Evolutionary conservation across 1,140 invertebrate species (phyloP), one percentile per base, ranked within the genome.

Genomic region (Drosophila baimaii): DNA sequence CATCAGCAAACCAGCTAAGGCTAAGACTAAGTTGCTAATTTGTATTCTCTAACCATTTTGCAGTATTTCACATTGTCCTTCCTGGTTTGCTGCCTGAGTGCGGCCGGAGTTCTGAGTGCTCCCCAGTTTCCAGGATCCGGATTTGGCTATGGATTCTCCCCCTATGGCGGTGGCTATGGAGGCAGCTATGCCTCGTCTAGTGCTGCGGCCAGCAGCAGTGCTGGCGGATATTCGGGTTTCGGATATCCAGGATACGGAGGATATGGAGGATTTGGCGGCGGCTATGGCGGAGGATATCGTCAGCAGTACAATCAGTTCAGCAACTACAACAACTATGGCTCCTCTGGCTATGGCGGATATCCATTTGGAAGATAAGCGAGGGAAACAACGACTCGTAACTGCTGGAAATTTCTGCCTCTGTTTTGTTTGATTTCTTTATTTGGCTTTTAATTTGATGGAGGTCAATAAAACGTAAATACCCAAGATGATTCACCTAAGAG

Each of bases 391-490:
- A 10, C 69, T 39, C 17, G 61, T 69, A 49, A 58, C 51, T 66
- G 69, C 77, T 84, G 65, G 64, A 77, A 80, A 68, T 74, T 88
- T 89, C 72, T 58, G 64, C 37, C 59, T 79, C 58, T 68, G 65
- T 66, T 85, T 77, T 77, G 56, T 89, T 77, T 79, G 80, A 71
- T 89, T 88, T 84, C 68, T 66, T 66, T 84, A 70, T 84, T 75
- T 84, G 78, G 73, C 56, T 66, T 56, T 83, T 80, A 47, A 59
- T 66, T 64, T 68, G 73, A 49, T 88, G 82, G 76, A 86, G 82
- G 82, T 86, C 82, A 86, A 86, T 86, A 86, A 86, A 86, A 88
- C 59, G 69, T 59, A 86, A 86, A 86, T 82, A 72, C 82, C 82
- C 82, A 72, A 79, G 49, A 76, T 85, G 83, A 86, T 68, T 86